These are phyloP conservation scores for Poeciliopsis presidionis DNA, from an alignment of 2,797 vertebrate genomes.

Conservation along the genomic window DNA sequence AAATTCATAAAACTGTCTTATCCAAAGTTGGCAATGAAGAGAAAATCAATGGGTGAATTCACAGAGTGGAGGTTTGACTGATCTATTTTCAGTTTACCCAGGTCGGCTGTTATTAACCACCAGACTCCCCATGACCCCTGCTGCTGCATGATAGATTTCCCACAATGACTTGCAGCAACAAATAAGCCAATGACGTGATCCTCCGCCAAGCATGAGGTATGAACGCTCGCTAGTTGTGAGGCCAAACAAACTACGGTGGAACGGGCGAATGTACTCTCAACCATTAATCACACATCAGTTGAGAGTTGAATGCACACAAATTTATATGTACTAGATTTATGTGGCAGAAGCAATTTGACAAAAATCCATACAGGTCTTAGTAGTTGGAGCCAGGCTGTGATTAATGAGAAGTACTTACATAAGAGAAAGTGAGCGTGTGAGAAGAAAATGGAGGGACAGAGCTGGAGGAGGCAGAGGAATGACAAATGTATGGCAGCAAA, in stretches of 20 bases:
- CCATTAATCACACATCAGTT: slow-evolving; percentile 70
- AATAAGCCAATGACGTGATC: slow-evolving; percentile 18
- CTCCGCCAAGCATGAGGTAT: slow-evolving; percentile 17
- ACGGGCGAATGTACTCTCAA: slow-evolving; percentile 37
- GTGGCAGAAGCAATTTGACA: slow-evolving; percentile 74
- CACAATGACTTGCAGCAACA: slow-evolving; percentile 27
- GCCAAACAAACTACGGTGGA: slow-evolving; percentile 28
- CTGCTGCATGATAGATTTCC: slow-evolving; percentile 52
- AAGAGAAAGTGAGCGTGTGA: slow-evolving; percentile 63
- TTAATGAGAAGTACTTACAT: slow-evolving; percentile 73
- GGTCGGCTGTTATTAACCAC: slow-evolving; percentile 54
- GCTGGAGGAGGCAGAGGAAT: slow-evolving; percentile 59
- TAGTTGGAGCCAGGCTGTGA: slow-evolving; percentile 51
- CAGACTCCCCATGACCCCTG: slow-evolving; percentile 36
- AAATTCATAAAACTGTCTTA: slow-evolving; percentile 1
- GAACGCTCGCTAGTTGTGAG: slow-evolving; percentile 28
- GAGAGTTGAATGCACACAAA: slow-evolving; percentile 64
- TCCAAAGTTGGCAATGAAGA: slow-evolving; percentile 15
- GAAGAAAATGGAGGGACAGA: slow-evolving; percentile 48
- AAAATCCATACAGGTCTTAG: slow-evolving; percentile 73
- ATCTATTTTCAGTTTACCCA: slow-evolving; percentile 33
- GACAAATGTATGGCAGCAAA: slow-evolving; percentile 59
- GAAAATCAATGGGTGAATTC: neutral
- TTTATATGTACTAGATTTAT: slow-evolving; percentile 72
- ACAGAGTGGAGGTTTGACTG: slow-evolving; percentile 37